phyloP scores from a whole-genome alignment of 2,113 vertebrate species.

The Nyctereutes procyonoides region DNA sequence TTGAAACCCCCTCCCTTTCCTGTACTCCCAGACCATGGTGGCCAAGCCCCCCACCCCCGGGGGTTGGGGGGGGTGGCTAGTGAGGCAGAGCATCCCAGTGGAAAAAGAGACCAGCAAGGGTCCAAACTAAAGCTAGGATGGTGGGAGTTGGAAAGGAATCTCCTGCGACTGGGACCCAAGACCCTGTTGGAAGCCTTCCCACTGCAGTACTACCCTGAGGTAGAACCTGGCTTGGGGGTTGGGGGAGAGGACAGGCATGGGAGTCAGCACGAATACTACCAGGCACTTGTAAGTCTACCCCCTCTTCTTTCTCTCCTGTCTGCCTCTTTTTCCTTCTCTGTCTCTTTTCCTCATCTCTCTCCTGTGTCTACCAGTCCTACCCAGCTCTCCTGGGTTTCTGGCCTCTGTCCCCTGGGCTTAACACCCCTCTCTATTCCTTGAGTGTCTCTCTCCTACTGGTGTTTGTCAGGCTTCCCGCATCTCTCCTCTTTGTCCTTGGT shows the following conservation, averaged over 20 bases:
- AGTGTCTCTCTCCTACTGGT: constrained; percentile 8
- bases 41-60: too few species aligned
- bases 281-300: neutral
- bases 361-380: neutral
- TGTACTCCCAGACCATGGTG: neutral
- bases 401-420: neutral
- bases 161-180: neutral
- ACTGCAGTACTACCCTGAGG: neutral
- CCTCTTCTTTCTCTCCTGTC: neutral
- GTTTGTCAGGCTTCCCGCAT: neutral
- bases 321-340: neutral
- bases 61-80: neutral
- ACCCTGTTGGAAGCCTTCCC: neutral
- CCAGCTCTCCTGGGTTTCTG: neutral
- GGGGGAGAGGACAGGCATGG: neutral
- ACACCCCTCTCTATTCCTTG: neutral
- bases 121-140: constrained; percentile 9
- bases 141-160: constrained; percentile 7
- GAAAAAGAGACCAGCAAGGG: neutral
- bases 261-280: neutral
- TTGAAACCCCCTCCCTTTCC: neutral
- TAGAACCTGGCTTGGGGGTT: neutral
- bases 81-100: neutral
- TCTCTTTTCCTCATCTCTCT: neutral
- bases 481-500: constrained; percentile 74